These are phyloP conservation scores for Epinephelus lanceolatus DNA, from an alignment of 2,113 vertebrate genomes.

Conservation along the genomic window DNA sequence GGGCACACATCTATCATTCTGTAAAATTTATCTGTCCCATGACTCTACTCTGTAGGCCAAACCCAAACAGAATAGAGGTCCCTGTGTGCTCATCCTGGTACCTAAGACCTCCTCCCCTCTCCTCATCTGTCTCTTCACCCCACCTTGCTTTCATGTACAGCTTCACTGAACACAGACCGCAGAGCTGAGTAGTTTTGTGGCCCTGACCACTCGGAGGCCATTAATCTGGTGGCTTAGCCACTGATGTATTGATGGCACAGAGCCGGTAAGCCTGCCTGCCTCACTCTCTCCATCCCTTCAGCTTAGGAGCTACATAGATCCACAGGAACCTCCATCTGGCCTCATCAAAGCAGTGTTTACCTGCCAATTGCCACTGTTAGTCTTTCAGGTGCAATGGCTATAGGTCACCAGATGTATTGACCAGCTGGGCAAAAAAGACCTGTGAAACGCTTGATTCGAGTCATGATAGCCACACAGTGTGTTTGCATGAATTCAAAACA, in stretches of 20 bases:
- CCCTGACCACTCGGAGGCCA: conserved; percentile 80
- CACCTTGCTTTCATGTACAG: conserved; percentile 71
- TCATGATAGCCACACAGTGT: conserved; percentile 4
- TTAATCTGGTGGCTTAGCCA: conserved; percentile 85
- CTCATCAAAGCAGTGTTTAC: conserved; percentile 74
- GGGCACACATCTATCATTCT: conserved; percentile 67
- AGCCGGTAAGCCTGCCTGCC: conserved; percentile 78
- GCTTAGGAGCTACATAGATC: conserved; percentile 70
- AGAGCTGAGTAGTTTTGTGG: conserved; percentile 80
- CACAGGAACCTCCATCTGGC: conserved; percentile 55
- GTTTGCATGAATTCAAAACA: conserved; percentile 20
- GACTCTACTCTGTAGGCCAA: conserved; percentile 72
- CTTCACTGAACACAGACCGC: conserved; percentile 72
- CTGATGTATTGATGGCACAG: conserved; percentile 84
- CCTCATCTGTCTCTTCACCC: conserved; percentile 66
- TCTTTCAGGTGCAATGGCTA: conserved; percentile 55
- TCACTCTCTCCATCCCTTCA: conserved; percentile 78
- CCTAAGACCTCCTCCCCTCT: conserved; percentile 62
- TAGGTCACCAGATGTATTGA: conserved; percentile 29
- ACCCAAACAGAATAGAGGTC: conserved; percentile 76
- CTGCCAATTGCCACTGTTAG: conserved; percentile 60
- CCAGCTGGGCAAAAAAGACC: conserved; percentile 15
- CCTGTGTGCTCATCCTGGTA: conserved; percentile 71
- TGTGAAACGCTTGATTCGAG: not conserved
- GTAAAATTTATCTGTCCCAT: conserved; percentile 78